Base-by-base conservation (phyloP, 2,113 vertebrate genomes). In the Lethenteron reissneri region DNA sequence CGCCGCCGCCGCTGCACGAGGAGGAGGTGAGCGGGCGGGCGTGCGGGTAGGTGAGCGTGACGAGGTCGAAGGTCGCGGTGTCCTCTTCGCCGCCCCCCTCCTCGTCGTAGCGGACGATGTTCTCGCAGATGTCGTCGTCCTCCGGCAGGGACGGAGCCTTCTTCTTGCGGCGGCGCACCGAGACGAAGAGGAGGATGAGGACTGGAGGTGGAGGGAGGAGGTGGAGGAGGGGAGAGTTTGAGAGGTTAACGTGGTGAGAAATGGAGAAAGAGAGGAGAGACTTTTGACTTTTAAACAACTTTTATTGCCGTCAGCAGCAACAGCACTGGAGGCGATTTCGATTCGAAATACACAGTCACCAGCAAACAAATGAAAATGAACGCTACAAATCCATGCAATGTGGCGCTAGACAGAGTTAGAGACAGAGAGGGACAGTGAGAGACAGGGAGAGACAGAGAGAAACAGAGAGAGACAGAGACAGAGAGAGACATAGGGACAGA, bases 31-130 rank as follows among this genome's bases (percentile, higher is more conserved):
- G 62, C 70, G n/a, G 15, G 56, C 19, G 70, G 56, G 56, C 56
- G n/a, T 3, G 80, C 64, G 75, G 86, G 57, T 85, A 87, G 79
- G 89, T 86, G 60, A 90, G 82, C 1, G 89, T 87, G 0, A 84
- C 78, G 64, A 92, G 90, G 81, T 92, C 89, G n/a, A 90, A 90
- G 72, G 89, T 88, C 9, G 88, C 86, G 0, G 89, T 92, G 82
- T 92, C 89, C 9, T 88, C 87, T 73, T 92, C 89, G 0, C 89
- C 89, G 0, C 88, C 88, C 1, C 89, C 85, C 76, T 89, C 85
- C 12, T 89, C 87, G 1, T 90, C 88, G 1, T 91, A 88, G 4
- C 86, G 90, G 76, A 91, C 90, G 80, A 88, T 90, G 81, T 90
- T 92, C 79, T 92, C 88, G 0, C 88, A 81, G 2, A 92, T 85